Base-by-base conservation (phyloP, 2,888 invertebrate genomes). In the Agrenia bidenticulata region DNA sequence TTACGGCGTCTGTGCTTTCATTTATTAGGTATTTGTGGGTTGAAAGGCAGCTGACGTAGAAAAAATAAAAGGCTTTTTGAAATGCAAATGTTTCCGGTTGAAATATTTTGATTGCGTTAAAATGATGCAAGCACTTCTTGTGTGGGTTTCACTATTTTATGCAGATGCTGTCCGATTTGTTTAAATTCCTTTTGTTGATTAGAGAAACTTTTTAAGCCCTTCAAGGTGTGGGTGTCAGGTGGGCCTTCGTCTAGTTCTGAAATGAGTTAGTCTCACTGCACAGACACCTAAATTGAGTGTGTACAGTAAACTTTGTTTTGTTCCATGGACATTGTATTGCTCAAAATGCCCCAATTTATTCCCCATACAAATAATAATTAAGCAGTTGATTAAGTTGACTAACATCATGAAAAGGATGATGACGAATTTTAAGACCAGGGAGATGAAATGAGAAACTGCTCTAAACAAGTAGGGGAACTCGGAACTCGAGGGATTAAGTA, bases 81-180 rank as follows among this genome's bases (percentile, higher is more conserved):
- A 41, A 57, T 57, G 56, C 56, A 57, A 57, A 57, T 57, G 56
- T 57, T 57, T 57, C 56, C 56, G 56, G 41, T 57, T 57, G 56
- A 57, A 57, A 55, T 37, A 57, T 57, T 57, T 57, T 57, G 56
- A 57, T 57, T 57, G 41, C 41, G 19, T 37, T 21, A 37, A 32
- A 57, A 57, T 57, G 56, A 57, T 41, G 39, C 56, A 57, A 57
- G 56, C 56, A 57, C 41, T 57, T 57, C 41, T 57, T 57, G 56
- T 57, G 56, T 57, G 56, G 56, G 41, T 57, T 57, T 21, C 32
- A 32, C 5, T 4, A 11, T 32, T 21, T 13, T 26, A 51, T 39
- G 56, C 56, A 57, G 56, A 57, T 57, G 56, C 56, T 21, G 23
- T 21, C 15, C 9, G 21, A 23, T 51, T 23, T 21, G 51, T 51